Base-by-base conservation (phyloP, 2,888 invertebrate species). In the Trichogramma evanescens region DNA sequence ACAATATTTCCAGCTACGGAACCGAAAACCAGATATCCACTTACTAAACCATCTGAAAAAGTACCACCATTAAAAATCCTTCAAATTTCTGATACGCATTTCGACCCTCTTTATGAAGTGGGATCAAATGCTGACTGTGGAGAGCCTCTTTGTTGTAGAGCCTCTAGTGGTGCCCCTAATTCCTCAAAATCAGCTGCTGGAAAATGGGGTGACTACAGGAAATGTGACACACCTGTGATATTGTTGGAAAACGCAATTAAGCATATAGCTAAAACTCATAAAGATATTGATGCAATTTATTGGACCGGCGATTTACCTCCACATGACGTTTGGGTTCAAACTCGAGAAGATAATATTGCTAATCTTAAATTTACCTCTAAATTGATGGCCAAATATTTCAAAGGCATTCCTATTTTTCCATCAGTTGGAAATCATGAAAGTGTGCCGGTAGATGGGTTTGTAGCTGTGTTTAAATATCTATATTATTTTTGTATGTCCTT, bases 221-320 rank as follows among this genome's bases (percentile, higher is more conserved):
- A 58, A 13, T 64, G 64, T 41, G 64, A 64, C 40, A 44, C 62
- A 1, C 62, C 64, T 2, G 38, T 10, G 13, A 7, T 38, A 1
- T 40, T 62, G 2, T 26, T 64, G 4, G 50, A 61, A 7, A 64
- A 61, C 39, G 60, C 58, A 1, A 44, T 64, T 2, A 40, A 57
- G 43, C 58, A 64, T 10, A 62, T 64, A 6, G 38, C 55, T 1
- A 60, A 58, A 3, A 64, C 60, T 0, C 64, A 64, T 5, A 59
- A 50, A 61, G 64, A 64, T 8, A 44, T 64, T 5, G 64, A 64
- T 48, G 60, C 60, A 26, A 61, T 64, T 2, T 48, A 58, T 5
- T 64, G 62, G 62, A 64, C 64, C 1, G 64, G 64, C n/a, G 64
- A 64, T 54, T 48, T 61, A 38, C 64, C 64, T 5, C 64, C 64